phyloP scores from a whole-genome alignment of 2,113 vertebrate species.

The Clarias magur region DNA sequence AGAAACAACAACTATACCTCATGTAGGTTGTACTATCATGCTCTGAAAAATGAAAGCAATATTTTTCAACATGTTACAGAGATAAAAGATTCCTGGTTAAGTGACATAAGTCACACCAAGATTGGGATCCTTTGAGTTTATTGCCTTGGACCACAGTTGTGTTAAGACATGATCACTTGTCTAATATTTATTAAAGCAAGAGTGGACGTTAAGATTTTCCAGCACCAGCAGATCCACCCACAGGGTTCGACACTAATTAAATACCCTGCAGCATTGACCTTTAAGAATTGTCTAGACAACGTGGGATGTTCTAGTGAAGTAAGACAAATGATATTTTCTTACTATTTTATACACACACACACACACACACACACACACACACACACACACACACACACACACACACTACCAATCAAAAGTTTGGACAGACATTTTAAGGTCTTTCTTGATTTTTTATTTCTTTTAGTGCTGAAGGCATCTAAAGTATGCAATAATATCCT shows the following conservation, averaged over 20 bases:
- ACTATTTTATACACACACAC: background rate
- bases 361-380: too few relatives aligned
- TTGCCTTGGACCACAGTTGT: background rate
- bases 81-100: background rate
- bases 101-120: background rate
- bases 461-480: too few relatives aligned
- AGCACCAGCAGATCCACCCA: background rate
- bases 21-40: background rate
- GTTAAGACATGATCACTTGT: background rate
- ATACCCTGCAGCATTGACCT: background rate
- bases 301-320: background rate
- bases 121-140: background rate
- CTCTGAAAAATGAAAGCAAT: background rate
- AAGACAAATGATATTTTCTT: background rate
- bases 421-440: too few relatives aligned
- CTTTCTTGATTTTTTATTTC: too few relatives aligned
- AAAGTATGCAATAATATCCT: too few relatives aligned
- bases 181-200: background rate
- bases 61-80: background rate
- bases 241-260: background rate
- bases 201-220: background rate
- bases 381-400: too few relatives aligned
- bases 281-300: slow-evolving; percentile 3
- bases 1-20: background rate
- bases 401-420: too few relatives aligned